phyloP scores from a whole-genome alignment of 1,140 invertebrate genomes.

The Artemia franciscana region DNA sequence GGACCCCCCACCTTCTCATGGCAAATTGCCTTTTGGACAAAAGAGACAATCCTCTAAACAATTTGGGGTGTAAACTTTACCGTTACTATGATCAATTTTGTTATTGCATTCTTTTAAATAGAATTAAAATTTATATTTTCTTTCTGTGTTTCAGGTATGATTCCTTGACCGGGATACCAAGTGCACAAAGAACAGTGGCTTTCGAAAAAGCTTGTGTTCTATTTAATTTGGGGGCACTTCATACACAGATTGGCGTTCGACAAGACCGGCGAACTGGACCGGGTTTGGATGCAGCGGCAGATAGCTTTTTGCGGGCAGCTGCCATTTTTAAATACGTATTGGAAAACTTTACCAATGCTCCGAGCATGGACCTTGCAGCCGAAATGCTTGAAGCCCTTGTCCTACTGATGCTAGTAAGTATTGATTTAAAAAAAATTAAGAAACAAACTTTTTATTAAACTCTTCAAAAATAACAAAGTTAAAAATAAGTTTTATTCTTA shows the following conservation, averaged over 20 bases:
- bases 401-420: constrained; percentile 55
- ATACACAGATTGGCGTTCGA: constrained; percentile 70
- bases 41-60: no score
- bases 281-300: constrained; percentile 59
- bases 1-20: no score
- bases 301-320: constrained; percentile 63
- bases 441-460: no score
- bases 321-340: constrained; percentile 76
- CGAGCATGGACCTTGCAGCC: constrained; percentile 75
- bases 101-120: no score
- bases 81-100: no score
- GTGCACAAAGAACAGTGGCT: constrained; percentile 71
- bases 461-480: no score
- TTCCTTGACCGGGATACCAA: constrained; percentile 53
- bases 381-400: constrained; percentile 63
- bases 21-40: no score
- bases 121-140: no score
- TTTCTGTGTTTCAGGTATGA: no score
- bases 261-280: constrained; percentile 44
- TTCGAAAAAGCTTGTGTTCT: constrained; percentile 87
- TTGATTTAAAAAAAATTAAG: no score
- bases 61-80: no score
- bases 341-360: constrained; percentile 86
- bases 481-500: no score
- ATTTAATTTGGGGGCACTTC: constrained; percentile 80